These are phyloP conservation scores for Pristionchus mayeri DNA, from an alignment of 2,888 invertebrate species.

Conservation along the genomic window DNA sequence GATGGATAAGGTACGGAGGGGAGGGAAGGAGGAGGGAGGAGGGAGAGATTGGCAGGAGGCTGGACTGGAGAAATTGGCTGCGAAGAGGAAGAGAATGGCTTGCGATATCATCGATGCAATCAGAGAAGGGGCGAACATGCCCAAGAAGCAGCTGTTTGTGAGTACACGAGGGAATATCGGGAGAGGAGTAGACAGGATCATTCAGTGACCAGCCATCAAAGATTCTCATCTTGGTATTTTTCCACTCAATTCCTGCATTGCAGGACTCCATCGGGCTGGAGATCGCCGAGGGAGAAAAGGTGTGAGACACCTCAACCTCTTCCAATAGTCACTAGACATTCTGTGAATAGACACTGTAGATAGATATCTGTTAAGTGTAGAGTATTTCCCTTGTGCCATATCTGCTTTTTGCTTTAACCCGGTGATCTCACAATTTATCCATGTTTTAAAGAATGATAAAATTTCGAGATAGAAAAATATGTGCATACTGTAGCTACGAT, in stretches of 20 bases:
- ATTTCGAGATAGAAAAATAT: background rate
- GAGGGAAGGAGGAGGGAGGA: background rate
- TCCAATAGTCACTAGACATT: background rate
- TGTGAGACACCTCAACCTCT: background rate
- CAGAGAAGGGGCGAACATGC: conserved; percentile 12
- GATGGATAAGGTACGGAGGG: conserved; percentile 6
- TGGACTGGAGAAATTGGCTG: background rate
- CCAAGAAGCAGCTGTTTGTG: conserved; percentile 38
- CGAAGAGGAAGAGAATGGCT: conserved; percentile 42
- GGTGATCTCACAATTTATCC: background rate
- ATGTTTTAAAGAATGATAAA: conserved; percentile 37
- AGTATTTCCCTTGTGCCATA: conserved; percentile 5
- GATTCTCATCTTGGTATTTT: background rate
- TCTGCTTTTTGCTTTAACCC: background rate
- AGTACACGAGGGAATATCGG: no score
- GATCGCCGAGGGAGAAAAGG: conserved; percentile 22
- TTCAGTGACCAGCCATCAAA: no score
- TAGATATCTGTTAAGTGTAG: background rate
- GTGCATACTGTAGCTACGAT: background rate
- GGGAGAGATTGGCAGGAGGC: conserved; percentile 4
- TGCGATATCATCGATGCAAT: conserved; percentile 32
- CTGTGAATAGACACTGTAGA: conserved; percentile 21
- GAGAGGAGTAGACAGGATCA: background rate
- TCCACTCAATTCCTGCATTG: background rate
- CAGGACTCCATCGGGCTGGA: conserved; percentile 43